Percentiles rank a stretch among this genome's conserved stretches.
These are phyloP conservation scores for Steatornis caripensis DNA, from an alignment of 2,113 vertebrate genomes.

Conservation along the genomic window DNA sequence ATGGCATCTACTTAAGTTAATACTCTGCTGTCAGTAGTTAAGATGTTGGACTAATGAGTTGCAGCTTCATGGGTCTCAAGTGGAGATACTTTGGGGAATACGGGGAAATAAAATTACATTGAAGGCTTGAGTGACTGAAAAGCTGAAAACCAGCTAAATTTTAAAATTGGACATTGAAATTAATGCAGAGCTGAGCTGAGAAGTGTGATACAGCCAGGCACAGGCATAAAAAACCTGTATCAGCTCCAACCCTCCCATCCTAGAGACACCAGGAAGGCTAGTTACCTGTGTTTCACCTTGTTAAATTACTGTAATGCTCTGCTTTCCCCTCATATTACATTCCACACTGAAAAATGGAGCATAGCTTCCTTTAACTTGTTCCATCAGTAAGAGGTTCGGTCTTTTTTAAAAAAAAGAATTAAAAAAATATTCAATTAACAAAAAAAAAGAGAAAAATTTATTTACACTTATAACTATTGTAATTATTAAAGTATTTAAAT, in stretches of 20 bases:
- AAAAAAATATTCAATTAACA: not conserved
- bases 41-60: not conserved
- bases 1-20: not conserved
- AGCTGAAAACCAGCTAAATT: not conserved
- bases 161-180: not conserved
- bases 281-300: not conserved
- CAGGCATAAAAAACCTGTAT: not conserved
- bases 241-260: not conserved
- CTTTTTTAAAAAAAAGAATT: not conserved
- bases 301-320: not conserved
- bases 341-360: not conserved
- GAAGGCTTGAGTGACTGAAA: not conserved
- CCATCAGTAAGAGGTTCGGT: not conserved
- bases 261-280: not conserved
- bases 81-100: not conserved
- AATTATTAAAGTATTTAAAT: not conserved
- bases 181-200: not conserved
- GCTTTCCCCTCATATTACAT: not conserved
- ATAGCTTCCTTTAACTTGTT: not conserved
- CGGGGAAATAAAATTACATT: not conserved
- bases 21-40: not conserved
- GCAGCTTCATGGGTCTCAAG: not conserved
- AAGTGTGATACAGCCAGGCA: not conserved
- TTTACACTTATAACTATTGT: not conserved
- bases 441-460: not conserved